Evolutionary conservation across 2,113 vertebrate genomes (phyloP).

Genomic region (Origma solitaria): DNA sequence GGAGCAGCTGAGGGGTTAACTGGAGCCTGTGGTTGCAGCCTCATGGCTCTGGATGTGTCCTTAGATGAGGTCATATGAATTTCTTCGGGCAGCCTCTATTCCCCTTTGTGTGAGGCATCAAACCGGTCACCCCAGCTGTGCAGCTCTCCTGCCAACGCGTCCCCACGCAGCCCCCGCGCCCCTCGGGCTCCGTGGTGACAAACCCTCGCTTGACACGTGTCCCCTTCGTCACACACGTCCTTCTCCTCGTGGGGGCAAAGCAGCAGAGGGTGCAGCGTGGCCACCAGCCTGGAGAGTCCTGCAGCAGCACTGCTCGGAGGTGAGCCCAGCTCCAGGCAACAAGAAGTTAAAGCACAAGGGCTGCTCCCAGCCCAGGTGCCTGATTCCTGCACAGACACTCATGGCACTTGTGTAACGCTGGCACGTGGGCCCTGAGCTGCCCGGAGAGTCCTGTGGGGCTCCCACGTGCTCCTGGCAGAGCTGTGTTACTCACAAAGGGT

Average conservation of each 20-base stretch:
- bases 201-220: background rate
- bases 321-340: background rate
- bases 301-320: background rate
- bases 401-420: background rate
- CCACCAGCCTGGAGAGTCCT: background rate
- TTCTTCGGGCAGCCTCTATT: conserved; percentile 29
- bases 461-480: background rate
- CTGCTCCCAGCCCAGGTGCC: background rate
- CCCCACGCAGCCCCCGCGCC: background rate
- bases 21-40: background rate
- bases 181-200: background rate
- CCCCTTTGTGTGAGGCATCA: conserved; percentile 26
- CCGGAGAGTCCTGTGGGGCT: background rate
- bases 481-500: background rate
- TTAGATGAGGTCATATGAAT: conserved; percentile 48
- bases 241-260: fast-evolving
- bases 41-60: conserved; percentile 26
- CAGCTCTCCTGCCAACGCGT: background rate
- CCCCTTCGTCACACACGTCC: background rate
- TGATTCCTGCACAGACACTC: background rate
- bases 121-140: conserved; percentile 17
- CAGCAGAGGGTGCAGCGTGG: background rate
- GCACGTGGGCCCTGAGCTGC: background rate
- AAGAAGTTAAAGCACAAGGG: background rate
- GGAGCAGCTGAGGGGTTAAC: conserved; percentile 19